Evolutionary conservation across 2,888 invertebrate genomes (phyloP).

Genomic region (Aspidapion aeneum): DNA sequence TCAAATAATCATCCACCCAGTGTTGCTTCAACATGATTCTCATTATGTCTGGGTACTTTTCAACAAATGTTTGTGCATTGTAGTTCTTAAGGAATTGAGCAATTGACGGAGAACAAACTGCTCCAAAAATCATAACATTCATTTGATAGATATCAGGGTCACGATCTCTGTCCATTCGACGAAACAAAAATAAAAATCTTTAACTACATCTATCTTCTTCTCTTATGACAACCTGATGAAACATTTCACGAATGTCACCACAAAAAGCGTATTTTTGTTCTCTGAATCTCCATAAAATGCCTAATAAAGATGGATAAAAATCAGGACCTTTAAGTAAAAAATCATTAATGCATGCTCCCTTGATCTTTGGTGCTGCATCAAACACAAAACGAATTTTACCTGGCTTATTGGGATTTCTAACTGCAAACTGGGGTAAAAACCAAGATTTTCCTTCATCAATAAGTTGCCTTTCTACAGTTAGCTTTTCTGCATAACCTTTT

Average conservation of each 20-base stretch:
- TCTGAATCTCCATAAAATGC: not conserved
- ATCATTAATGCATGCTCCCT: not conserved
- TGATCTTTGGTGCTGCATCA: not conserved
- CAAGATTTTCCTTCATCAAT: not conserved
- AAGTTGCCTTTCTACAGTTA: not conserved
- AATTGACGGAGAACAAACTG: not conserved
- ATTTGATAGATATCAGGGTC: not conserved
- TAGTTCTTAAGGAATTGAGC: not conserved
- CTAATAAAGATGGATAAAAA: not conserved
- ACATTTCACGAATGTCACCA: not conserved
- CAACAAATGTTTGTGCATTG: not conserved
- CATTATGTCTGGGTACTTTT: not conserved
- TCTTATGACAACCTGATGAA: not conserved
- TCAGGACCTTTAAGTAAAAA: not conserved
- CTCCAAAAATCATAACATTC: not conserved
- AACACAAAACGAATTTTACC: not conserved
- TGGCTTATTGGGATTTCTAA: not conserved
- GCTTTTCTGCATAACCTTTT: not conserved
- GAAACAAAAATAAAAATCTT: not conserved
- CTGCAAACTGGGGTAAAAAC: not conserved
- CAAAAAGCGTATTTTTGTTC: not conserved
- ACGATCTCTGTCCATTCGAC: not conserved
- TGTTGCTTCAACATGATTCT: not conserved
- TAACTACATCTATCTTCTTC: not conserved
- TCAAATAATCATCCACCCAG: not conserved